A percentile compares a stretch with the other conserved stretches of the same genome.
These are phyloP conservation scores for Protophormia terraenovae DNA, from an alignment of 2,888 invertebrate species.

Conservation along the genomic window DNA sequence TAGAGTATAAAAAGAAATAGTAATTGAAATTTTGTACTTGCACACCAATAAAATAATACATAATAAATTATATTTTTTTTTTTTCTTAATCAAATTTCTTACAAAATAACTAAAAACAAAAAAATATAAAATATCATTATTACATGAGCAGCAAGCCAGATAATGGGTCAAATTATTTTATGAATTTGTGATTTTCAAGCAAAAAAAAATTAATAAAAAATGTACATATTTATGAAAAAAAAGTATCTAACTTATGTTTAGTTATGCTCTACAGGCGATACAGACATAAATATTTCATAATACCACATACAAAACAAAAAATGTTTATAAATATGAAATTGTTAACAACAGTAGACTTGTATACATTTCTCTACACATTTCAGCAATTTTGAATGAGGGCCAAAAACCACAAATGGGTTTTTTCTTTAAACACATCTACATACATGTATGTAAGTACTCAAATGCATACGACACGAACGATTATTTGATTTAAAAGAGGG, in stretches of 20 bases:
- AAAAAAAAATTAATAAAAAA: not conserved
- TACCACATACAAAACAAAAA: not conserved
- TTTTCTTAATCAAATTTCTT: not conserved
- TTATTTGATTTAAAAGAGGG: not conserved
- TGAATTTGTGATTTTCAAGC: constrained; percentile 22
- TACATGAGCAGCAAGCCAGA: constrained; percentile 25
- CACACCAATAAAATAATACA: constrained; percentile 5
- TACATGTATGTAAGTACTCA: not conserved
- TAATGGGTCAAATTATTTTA: constrained; percentile 39
- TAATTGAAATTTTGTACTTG: constrained; percentile 27
- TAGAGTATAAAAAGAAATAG: not conserved
- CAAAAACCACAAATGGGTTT: not conserved
- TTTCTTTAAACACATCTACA: not conserved
- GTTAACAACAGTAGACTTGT: not conserved
- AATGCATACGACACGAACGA: not conserved
- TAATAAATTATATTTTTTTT: constrained; percentile 9
- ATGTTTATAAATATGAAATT: constrained; percentile 7
- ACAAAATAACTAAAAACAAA: constrained; percentile 3
- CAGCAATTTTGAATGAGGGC: not conserved
- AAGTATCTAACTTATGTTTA: constrained; percentile 21
- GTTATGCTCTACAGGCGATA: constrained; percentile 48
- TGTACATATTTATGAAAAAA: not conserved
- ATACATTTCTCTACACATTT: not conserved
- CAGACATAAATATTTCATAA: constrained; percentile 34
- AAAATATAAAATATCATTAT: not conserved